Evolutionary conservation across 92 coral and sea anemone species (phyloP).

Genomic region (Heteractis magnifica): DNA sequence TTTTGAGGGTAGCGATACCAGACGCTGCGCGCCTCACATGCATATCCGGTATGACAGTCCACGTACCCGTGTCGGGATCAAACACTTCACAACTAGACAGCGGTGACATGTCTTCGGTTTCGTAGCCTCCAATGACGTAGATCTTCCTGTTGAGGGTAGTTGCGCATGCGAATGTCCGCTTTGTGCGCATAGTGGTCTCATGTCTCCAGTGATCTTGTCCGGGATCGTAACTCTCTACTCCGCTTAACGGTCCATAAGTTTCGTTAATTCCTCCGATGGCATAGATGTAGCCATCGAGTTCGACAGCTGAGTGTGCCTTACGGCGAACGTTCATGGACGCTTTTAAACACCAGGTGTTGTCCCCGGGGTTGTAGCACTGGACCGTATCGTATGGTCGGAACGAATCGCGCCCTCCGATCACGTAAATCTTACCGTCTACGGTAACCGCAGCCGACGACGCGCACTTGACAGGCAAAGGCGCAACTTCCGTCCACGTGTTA

Average conservation of each 20-base stretch:
- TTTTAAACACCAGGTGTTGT: constrained; percentile 59
- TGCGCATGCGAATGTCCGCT: constrained; percentile 64
- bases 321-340: constrained; percentile 68
- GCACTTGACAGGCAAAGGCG: constrained; percentile 44
- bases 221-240: constrained; percentile 53
- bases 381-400: constrained; percentile 52
- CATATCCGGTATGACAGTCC: constrained; percentile 66
- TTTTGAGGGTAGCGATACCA: constrained; percentile 56
- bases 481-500: constrained; percentile 53
- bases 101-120: constrained; percentile 44
- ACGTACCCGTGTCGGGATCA: constrained; percentile 49
- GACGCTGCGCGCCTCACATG: constrained; percentile 75
- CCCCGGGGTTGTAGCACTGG: constrained; percentile 66
- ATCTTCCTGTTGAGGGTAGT: constrained; percentile 52
- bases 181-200: constrained; percentile 50
- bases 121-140: constrained; percentile 67
- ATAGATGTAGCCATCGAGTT: constrained; percentile 52
- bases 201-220: constrained; percentile 56
- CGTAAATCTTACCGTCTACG: constrained; percentile 54
- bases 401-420: constrained; percentile 71
- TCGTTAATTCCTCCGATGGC: constrained; percentile 72
- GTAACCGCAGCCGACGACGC: constrained; percentile 70
- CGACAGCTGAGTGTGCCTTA: constrained; percentile 72
- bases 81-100: constrained; percentile 75
- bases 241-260: constrained; percentile 43